Evolutionary conservation across 2,797 vertebrate species (phyloP).

Genomic region (Lagodon rhomboides): DNA sequence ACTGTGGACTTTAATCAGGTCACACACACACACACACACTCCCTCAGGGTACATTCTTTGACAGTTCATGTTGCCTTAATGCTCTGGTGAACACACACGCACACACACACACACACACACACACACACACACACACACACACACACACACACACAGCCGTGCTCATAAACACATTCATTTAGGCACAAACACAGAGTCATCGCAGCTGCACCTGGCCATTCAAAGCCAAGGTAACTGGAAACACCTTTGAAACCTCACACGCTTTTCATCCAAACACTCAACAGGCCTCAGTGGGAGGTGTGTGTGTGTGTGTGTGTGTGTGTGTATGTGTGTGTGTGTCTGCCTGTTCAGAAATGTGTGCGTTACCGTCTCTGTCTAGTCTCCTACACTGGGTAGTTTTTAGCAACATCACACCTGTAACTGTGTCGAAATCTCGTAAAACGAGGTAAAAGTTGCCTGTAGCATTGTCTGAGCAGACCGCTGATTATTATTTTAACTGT

Average conservation of each 20-base stretch:
- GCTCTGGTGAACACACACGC: constrained; percentile 43
- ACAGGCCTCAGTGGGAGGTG: constrained; percentile 24
- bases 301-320: constrained; percentile 28
- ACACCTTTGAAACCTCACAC: constrained; percentile 64
- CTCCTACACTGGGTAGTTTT: constrained; percentile 14
- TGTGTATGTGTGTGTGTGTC: constrained; percentile 15
- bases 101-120: constrained; percentile 25
- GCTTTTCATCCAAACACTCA: constrained; percentile 52
- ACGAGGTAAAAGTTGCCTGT: background rate
- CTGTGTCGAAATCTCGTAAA: constrained; percentile 13
- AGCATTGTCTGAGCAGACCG: background rate
- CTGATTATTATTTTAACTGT: background rate
- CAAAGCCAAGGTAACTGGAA: constrained; percentile 68
- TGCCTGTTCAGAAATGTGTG: constrained; percentile 14
- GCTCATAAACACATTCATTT: constrained; percentile 51
- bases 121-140: constrained; percentile 21
- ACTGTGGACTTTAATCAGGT: constrained; percentile 79
- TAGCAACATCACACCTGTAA: constrained; percentile 31
- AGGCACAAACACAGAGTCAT: constrained; percentile 60
- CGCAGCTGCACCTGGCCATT: constrained; percentile 67
- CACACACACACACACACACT: constrained; percentile 49
- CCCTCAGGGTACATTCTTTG: constrained; percentile 72
- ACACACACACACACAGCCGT: constrained; percentile 20
- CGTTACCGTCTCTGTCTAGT: background rate
- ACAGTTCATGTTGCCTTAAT: constrained; percentile 66